Percentiles rank a stretch among this genome's conserved stretches.
Conservation (phyloP, 2,113 vertebrate genomes). For the Scomber japonicus region DNA sequence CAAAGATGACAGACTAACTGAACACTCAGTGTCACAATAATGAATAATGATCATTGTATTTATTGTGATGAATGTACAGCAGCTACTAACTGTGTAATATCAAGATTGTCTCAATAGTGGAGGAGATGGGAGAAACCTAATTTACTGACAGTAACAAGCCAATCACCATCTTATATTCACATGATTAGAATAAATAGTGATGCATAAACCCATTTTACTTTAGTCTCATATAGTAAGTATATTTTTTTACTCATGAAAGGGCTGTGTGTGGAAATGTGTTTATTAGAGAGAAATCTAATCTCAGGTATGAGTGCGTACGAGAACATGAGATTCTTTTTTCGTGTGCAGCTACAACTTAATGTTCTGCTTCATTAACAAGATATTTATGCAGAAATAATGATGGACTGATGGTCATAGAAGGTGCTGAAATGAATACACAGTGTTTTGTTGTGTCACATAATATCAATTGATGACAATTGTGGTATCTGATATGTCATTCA, state of each 20-base stretch:
- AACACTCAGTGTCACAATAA: constrained; percentile 1
- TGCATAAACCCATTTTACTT: neutral
- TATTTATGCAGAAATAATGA: neutral
- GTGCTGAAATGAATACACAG: neutral
- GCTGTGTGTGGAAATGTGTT: neutral
- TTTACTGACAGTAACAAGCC: neutral
- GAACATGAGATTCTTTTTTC: constrained; percentile 1
- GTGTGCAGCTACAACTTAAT: neutral
- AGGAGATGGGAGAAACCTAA: neutral
- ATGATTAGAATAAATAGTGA: constrained; percentile 6
- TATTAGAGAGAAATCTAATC: constrained; percentile 8
- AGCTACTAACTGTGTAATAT: constrained; percentile 10
- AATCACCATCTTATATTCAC: neutral
- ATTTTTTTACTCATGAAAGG: constrained; percentile 18
- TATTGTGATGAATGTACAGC: constrained; percentile 12
- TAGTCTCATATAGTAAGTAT: neutral
- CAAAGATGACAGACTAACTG: constrained; percentile 31
- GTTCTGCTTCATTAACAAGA: neutral
- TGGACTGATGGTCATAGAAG: neutral
- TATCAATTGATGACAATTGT: neutral
- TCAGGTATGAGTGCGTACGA: constrained; percentile 32
- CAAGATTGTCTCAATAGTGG: neutral
- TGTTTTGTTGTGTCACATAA: neutral
- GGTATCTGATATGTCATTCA: neutral
- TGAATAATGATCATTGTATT: neutral